Evolutionary conservation across 2,797 vertebrate species (phyloP), one percentile per base, ranked within the genome.

Genomic region (Eidolon dupreanum): DNA sequence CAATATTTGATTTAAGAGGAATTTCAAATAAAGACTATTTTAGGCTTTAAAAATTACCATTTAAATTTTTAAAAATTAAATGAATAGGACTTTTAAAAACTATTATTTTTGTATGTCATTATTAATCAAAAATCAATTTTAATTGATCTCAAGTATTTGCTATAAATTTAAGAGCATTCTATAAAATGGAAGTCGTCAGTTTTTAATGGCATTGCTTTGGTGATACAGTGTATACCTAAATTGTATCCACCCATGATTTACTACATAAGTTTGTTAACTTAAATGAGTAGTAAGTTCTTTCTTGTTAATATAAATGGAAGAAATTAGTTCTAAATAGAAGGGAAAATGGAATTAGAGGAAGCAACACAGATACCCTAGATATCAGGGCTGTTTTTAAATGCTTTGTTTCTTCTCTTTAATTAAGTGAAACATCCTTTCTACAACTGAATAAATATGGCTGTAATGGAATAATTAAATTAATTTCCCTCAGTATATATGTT

Each of bases 241-340:
- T 65, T 87, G 55, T 66, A 43, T 87, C 96, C 41, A 51, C 65
- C 73, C 93, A 19, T 1, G 5, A 94, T 83, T 98, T 5, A 5
- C 46, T 81, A 55, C 20, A 6, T 78, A 78, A 77, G 68, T 96
- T 83, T 95, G 70, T 95, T 93, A 96, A 89, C 41, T 77, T 97
- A 96, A 90, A 93, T 92, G 38, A 53, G 61, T 92, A 95, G 28
- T 53, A 86, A 83, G 53, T 68, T 94, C 19, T 26, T 92, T 94
- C 79, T 95, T 96, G 31, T 96, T 98, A 96, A 85, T 96, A 75
- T 90, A 97, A 96, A 96, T 86, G 51, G 63, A 95, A 86, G 5
- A 94, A 97, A 96, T 96, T 92, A 93, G 24, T 43, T 96, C n/a
- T 78, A 95, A 97, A 96, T 86, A 90, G 33, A 94, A 93, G 46